Conservation (phyloP, 1,140 invertebrate genomes). For the Sarcophaga bullata region DNA sequence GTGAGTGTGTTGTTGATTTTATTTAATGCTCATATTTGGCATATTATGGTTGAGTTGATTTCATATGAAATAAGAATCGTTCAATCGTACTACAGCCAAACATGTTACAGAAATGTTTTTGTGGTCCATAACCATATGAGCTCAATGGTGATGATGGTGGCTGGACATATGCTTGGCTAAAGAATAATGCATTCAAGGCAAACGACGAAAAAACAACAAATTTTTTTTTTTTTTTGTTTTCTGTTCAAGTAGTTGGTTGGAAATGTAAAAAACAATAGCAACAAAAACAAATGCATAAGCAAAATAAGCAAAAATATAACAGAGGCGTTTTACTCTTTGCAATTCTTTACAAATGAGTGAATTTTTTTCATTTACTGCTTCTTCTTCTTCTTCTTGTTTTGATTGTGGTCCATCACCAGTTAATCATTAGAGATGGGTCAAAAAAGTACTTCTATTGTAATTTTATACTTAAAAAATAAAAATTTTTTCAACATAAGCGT, state of each 20-base stretch:
- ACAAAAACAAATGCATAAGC: neutral
- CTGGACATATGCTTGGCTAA: too few species aligned
- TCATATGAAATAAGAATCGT: neutral
- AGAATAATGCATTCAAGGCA: neutral
- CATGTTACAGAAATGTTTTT: neutral
- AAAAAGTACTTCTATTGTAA: too few species aligned
- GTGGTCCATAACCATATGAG: neutral
- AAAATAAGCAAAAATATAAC: neutral
- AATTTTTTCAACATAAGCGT: too few species aligned
- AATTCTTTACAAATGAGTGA: conserved; percentile 4
- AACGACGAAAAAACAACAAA: neutral
- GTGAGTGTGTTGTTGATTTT: too few species aligned
- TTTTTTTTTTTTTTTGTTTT: neutral
- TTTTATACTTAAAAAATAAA: too few species aligned
- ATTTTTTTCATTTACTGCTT: neutral
- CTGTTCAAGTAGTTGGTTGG: neutral
- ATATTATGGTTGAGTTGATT: neutral
- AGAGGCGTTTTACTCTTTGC: conserved; percentile 16
- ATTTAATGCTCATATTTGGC: neutral
- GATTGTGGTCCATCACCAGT: too few species aligned
- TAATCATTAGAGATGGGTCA: too few species aligned
- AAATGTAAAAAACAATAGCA: neutral
- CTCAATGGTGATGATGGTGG: neutral
- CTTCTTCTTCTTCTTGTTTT: too few species aligned
- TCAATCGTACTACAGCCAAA: neutral